phyloP scores from a whole-genome alignment of 2,113 vertebrate genomes.

The Machaerirhynchus nigripectus region DNA sequence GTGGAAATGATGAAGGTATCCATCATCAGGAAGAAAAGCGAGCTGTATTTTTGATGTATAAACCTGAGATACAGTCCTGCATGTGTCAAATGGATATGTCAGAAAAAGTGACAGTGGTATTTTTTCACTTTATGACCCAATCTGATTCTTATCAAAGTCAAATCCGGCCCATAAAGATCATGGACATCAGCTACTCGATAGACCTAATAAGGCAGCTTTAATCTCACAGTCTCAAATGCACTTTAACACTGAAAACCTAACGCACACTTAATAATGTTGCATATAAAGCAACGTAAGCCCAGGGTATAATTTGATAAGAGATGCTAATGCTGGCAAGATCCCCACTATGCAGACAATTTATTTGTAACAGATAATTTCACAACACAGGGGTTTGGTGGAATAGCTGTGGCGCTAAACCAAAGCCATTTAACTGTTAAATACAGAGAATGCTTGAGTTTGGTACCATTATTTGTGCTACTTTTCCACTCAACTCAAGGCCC shows the following conservation, averaged over 20 bases:
- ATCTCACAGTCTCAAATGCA: neutral
- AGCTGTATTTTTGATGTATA: conserved; percentile 43
- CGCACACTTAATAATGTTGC: neutral
- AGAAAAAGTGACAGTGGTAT: conserved; percentile 54
- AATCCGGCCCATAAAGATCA: conserved; percentile 2
- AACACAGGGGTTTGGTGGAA: neutral
- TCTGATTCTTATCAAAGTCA: conserved; percentile 48
- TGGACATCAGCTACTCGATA: neutral
- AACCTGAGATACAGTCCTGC: conserved; percentile 12
- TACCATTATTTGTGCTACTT: neutral
- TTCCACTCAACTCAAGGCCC: neutral
- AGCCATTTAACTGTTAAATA: neutral
- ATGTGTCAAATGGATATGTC: conserved; percentile 55
- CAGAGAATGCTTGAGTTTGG: neutral
- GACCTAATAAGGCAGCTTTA: conserved; percentile 25
- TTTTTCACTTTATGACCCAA: conserved; percentile 52
- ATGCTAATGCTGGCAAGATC: neutral
- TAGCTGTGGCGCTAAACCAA: neutral
- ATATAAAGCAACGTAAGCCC: neutral
- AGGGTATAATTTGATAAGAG: neutral
- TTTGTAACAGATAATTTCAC: neutral
- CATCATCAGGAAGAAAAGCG: conserved; percentile 10
- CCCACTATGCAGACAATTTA: neutral
- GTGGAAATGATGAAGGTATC: conserved; percentile 19
- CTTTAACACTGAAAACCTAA: neutral